Percentiles rank a stretch among this genome's conserved stretches.
Conservation (phyloP, 2,797 vertebrate genomes). For the Mormyrops boulengeri region DNA sequence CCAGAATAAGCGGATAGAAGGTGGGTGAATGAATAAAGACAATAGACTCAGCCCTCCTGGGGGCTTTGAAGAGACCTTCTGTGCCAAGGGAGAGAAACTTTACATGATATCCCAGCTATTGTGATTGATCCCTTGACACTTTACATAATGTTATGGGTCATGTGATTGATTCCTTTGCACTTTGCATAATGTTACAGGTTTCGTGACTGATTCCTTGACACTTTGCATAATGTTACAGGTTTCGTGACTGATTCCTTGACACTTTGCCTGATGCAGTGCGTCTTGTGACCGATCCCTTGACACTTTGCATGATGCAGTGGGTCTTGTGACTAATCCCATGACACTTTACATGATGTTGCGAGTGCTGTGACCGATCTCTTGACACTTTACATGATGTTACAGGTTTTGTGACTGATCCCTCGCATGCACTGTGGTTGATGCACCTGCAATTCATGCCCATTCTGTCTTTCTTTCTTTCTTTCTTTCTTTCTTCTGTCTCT, state of each 20-base stretch:
- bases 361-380: too few species aligned
- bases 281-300: background rate
- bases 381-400: too few species aligned
- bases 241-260: background rate
- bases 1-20: background rate
- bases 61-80: background rate
- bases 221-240: background rate
- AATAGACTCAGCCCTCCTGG: background rate
- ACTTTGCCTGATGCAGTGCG: too few species aligned
- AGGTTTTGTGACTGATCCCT: too few species aligned
- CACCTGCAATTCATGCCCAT: background rate
- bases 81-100: background rate
- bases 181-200: too few species aligned
- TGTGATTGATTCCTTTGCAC: background rate
- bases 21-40: background rate
- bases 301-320: too few species aligned
- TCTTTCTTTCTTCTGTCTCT: too few species aligned
- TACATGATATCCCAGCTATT: background rate
- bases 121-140: background rate
- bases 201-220: too few species aligned
- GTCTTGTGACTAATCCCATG: background rate
- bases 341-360: too few species aligned
- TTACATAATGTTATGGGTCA: background rate
- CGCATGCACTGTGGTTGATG: background rate
- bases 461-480: too few species aligned